Base-by-base conservation (phyloP, 2,888 invertebrate species). In the Melangyna quadrimaculata region DNA sequence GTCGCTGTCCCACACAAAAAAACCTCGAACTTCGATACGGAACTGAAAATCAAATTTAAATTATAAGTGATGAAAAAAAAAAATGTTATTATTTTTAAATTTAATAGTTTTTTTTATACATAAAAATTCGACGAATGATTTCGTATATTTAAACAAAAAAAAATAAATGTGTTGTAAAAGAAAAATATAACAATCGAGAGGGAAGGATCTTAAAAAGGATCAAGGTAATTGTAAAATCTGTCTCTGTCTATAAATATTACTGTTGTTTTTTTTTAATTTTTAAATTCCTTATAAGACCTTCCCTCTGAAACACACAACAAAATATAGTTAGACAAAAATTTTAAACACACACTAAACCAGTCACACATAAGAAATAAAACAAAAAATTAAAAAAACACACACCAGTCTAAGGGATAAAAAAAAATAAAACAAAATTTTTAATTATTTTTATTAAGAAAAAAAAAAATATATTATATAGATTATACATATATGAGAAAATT, bases 21-120 rank as follows among this genome's bases (percentile, higher is more conserved):
- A 84, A 79, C 82, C 79, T 84, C 75, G 75, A 84, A 84, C 84
- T 84, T 80, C 79, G 75, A 80, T 61, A 84, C 84, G 79, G 84
- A 84, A 84, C 84, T 84, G 84, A 84, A 80, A 84, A 84, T 84
- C 84, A 84, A 84, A 84, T 84, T 84, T 80, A 84, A 84, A 84
- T 57, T 84, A 37, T 84, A 84, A 84, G 84, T 84, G 84, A 84
- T 75, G 45, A 29, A 69, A 75, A 22, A 63, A 73, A 65, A 59
- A 32, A 67, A 65, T 86, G 12, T 80, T 75, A 75, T 86, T 78
- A 67, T 69, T 82, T 61, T 75, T 75, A 70, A 75, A 80, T 75
- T 61, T 29, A 69, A 81, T 53, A 53, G 48, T 61, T 48, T 55
- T 70, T 51, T 57, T 48, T 73, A 45, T 72, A 65, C 24, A 51